These are phyloP conservation scores for Geothlypis trichas DNA, from an alignment of 2,113 vertebrate species.

Conservation along the genomic window DNA sequence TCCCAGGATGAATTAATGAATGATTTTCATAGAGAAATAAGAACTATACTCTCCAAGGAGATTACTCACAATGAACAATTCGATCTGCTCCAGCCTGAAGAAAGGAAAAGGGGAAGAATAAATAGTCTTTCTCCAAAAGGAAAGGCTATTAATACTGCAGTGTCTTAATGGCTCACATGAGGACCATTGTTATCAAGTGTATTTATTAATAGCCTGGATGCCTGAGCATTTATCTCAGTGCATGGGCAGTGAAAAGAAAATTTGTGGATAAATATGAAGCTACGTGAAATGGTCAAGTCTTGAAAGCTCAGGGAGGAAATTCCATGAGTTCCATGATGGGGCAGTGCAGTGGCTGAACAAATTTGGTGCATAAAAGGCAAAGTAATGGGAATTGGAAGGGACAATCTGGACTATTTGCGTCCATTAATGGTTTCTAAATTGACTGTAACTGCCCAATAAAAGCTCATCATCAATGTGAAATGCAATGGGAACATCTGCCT, in stretches of 20 bases:
- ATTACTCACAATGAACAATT: slow-evolving; percentile 51
- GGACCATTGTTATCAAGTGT: slow-evolving; percentile 33
- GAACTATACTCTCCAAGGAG: slow-evolving; percentile 31
- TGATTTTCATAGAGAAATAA: slow-evolving; percentile 35
- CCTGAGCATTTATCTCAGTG: not conserved
- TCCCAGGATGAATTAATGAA: slow-evolving; percentile 22
- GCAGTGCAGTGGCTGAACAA: not conserved
- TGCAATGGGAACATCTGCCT: not conserved
- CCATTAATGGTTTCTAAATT: slow-evolving; percentile 41
- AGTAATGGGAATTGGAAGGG: slow-evolving; percentile 31
- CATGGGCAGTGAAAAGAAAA: not conserved
- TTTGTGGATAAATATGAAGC: slow-evolving; percentile 27
- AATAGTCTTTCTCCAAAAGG: slow-evolving; percentile 40
- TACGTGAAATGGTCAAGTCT: not conserved
- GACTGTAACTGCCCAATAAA: slow-evolving; percentile 16
- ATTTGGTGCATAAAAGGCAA: slow-evolving; percentile 17
- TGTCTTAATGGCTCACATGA: slow-evolving; percentile 43
- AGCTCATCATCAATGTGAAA: not conserved
- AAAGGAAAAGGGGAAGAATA: slow-evolving; percentile 41
- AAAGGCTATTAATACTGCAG: slow-evolving; percentile 56
- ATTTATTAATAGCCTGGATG: slow-evolving; percentile 49
- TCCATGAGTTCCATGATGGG: not conserved
- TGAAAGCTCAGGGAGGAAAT: slow-evolving; percentile 10
- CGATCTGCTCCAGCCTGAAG: not conserved
- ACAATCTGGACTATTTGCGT: slow-evolving; percentile 19